Conservation (phyloP, 2,113 vertebrate genomes). For the Petrocephalus microphthalmus region DNA sequence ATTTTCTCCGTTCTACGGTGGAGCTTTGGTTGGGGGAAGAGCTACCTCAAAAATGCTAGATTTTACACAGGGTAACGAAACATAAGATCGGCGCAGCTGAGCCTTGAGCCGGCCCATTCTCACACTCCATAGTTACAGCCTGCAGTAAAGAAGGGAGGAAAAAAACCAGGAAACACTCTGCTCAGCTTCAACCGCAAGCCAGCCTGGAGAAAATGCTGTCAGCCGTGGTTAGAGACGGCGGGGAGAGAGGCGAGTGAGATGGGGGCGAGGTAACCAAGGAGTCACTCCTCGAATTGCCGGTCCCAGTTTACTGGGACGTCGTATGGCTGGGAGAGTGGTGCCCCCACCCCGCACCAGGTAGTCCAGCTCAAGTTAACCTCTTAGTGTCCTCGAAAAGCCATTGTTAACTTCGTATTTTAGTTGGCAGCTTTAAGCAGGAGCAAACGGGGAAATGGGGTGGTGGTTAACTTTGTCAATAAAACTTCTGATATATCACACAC, state of each 20-base stretch:
- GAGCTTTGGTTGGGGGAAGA: neutral
- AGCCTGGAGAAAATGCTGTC: neutral
- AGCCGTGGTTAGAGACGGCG: neutral
- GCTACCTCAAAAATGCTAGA: neutral
- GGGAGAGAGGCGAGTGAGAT: neutral
- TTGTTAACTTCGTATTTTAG: neutral
- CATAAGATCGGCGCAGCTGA: neutral
- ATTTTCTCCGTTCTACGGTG: neutral
- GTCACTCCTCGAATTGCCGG: neutral
- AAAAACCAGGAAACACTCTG: neutral
- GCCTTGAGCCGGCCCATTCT: neutral
- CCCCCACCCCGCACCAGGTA: neutral
- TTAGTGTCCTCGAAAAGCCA: neutral
- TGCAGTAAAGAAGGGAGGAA: neutral
- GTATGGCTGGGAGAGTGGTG: neutral
- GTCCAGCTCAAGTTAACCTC: neutral
- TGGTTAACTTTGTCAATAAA: neutral
- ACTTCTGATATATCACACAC: neutral
- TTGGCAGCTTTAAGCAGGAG: neutral
- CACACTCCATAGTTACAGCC: neutral
- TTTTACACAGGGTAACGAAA: neutral
- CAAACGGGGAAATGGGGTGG: neutral
- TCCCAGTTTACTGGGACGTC: neutral
- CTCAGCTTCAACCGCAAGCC: neutral
- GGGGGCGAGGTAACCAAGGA: neutral